phyloP scores from a whole-genome alignment of 2,797 vertebrate genomes.

The Melanotaenia maccullochi region DNA sequence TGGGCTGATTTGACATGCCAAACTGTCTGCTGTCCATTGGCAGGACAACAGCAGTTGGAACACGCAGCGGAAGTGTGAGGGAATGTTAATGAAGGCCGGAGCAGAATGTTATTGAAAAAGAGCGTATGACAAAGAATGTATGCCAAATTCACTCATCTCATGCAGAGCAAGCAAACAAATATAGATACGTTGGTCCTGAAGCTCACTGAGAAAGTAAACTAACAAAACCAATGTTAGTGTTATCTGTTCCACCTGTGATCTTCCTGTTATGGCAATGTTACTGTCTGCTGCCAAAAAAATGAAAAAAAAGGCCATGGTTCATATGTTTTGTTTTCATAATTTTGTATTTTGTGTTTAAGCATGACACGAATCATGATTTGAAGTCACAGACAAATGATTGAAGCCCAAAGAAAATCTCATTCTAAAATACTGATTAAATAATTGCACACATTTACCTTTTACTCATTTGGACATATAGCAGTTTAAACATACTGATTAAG shows the following conservation, averaged over 20 bases:
- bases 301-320: neutral
- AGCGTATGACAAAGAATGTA: slow-evolving; percentile 2
- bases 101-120: slow-evolving; percentile 15
- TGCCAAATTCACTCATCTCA: neutral
- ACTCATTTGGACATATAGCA: neutral
- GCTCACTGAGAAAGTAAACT: slow-evolving; percentile 8
- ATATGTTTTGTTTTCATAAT: neutral
- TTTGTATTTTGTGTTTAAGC: neutral
- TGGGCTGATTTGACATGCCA: slow-evolving; percentile 3
- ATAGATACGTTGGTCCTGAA: neutral
- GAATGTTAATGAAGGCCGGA: slow-evolving; percentile 13
- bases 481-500: slow-evolving; percentile 4
- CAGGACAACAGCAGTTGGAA: slow-evolving; percentile 8
- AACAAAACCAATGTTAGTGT: neutral
- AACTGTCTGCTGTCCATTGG: slow-evolving; percentile 13
- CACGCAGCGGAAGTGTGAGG: slow-evolving; percentile 4
- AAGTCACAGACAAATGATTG: too few relatives aligned
- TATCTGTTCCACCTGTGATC: slow-evolving; percentile 4
- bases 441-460: neutral
- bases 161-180: neutral
- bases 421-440: too few relatives aligned
- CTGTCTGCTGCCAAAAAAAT: neutral
- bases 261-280: slow-evolving; percentile 18
- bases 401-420: too few relatives aligned
- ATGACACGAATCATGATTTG: neutral